Conservation (phyloP, 1,140 invertebrate genomes). For the Epicauta chinensis region DNA sequence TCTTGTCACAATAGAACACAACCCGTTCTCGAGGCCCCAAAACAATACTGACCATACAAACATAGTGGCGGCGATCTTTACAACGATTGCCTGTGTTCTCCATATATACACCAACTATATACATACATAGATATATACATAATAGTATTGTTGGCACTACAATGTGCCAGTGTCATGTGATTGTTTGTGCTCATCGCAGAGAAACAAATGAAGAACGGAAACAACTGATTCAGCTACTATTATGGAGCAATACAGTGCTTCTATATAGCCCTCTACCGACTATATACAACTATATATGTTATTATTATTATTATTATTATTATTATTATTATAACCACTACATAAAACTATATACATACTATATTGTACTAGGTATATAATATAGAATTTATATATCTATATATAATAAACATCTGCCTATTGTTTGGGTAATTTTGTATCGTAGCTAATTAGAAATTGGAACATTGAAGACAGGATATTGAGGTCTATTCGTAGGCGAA, state of each 20-base stretch:
- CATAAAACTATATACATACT: too few species aligned
- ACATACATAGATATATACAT: too few species aligned
- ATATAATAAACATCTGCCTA: not conserved
- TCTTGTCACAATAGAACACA: conserved; percentile 24
- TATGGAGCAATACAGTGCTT: conserved; percentile 30
- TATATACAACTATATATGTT: not conserved
- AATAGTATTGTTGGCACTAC: conserved; percentile 30
- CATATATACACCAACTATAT: too few species aligned
- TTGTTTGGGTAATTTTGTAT: conserved; percentile 15
- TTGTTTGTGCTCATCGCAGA: conserved; percentile 35
- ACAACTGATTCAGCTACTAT: conserved; percentile 34
- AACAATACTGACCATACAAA: conserved; percentile 34
- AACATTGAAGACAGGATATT: conserved; percentile 14
- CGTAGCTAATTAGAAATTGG: conserved; percentile 15
- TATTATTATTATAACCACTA: too few species aligned
- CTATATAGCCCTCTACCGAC: conserved; percentile 7
- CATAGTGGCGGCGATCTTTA: conserved; percentile 28
- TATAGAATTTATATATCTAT: too few species aligned
- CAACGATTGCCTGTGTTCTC: not conserved
- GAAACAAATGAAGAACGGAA: conserved; percentile 37
- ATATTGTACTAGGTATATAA: too few species aligned
- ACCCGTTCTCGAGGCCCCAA: not conserved
- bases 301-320: not conserved
- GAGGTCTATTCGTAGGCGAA: conserved; percentile 8
- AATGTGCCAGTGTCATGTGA: conserved; percentile 34